Percentiles rank a stretch among this genome's conserved stretches.
These are phyloP conservation scores for Hypolimnas misippus DNA, from an alignment of 2,888 invertebrate species.

Conservation along the genomic window DNA sequence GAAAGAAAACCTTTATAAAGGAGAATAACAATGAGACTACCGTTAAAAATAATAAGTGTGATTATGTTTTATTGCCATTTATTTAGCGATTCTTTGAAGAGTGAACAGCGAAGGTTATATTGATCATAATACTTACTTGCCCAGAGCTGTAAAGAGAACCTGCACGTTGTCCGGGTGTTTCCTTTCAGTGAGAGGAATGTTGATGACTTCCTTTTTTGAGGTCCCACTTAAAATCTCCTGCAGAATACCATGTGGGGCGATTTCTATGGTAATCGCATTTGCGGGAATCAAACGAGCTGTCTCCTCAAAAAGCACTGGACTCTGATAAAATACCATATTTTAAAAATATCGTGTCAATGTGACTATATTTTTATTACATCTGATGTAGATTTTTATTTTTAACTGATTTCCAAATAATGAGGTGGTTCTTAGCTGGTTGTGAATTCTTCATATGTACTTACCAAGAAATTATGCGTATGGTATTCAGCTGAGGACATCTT, in stretches of 20 bases:
- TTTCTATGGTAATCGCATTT: constrained; percentile 93
- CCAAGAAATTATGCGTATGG: constrained; percentile 92
- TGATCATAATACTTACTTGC: constrained; percentile 88
- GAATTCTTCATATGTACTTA: constrained; percentile 59
- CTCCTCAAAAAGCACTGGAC: constrained; percentile 92
- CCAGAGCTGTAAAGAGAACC: constrained; percentile 85
- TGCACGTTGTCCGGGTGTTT: constrained; percentile 86
- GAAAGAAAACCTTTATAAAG: too few relatives aligned
- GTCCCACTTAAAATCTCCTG: constrained; percentile 94
- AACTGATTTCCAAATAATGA: background rate
- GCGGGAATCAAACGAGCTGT: constrained; percentile 90
- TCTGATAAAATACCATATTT: constrained; percentile 55
- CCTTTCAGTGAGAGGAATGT: constrained; percentile 90
- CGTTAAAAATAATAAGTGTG: too few relatives aligned
- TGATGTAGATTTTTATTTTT: too few relatives aligned
- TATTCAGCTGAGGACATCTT: constrained; percentile 92
- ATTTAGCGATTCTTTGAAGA: too few relatives aligned
- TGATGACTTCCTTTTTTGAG: constrained; percentile 87
- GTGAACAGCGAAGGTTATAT: too few relatives aligned
- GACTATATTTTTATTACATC: too few relatives aligned
- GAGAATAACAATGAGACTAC: too few relatives aligned
- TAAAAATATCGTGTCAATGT: background rate
- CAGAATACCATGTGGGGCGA: constrained; percentile 94
- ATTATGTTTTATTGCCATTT: too few relatives aligned
- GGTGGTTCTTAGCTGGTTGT: too few relatives aligned